A percentile compares a stretch with the other conserved stretches of the same genome.
Evolutionary conservation across 2,888 invertebrate genomes (phyloP).

Genomic region (Meiosimyza platycephala): DNA sequence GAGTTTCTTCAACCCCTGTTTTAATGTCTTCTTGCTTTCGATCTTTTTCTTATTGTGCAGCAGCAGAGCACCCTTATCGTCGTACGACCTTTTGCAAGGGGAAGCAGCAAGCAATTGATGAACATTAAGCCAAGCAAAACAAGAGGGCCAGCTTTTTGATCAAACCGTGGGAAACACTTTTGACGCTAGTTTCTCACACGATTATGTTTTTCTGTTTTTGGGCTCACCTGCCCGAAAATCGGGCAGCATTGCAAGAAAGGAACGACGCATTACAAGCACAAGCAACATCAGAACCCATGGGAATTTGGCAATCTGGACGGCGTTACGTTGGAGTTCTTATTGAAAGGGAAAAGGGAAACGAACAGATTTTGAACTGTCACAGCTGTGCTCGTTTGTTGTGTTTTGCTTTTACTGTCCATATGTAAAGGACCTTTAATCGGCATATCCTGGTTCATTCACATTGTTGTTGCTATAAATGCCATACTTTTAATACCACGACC

Average conservation of each 20-base stretch:
- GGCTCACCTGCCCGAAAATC: constrained; percentile 62
- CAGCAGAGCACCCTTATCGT: constrained; percentile 30
- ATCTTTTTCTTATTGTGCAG: constrained; percentile 34
- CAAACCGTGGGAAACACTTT: constrained; percentile 66
- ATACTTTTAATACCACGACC: not conserved
- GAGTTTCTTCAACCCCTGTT: constrained; percentile 24
- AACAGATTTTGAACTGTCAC: constrained; percentile 38
- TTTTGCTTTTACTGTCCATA: constrained; percentile 21
- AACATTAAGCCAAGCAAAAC: constrained; percentile 47
- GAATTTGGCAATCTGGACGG: constrained; percentile 53
- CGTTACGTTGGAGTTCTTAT: constrained; percentile 14
- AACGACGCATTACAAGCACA: constrained; percentile 40
- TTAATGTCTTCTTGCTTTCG: constrained; percentile 12
- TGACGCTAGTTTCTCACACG: constrained; percentile 66
- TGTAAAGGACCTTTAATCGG: constrained; percentile 37
- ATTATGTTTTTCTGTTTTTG: constrained; percentile 41
- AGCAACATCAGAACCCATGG: constrained; percentile 49
- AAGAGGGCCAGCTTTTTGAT: constrained; percentile 54
- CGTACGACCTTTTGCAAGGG: constrained; percentile 5
- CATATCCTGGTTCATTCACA: constrained; percentile 34
- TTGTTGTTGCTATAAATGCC: not conserved
- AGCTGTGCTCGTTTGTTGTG: constrained; percentile 45
- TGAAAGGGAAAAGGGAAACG: too few relatives aligned
- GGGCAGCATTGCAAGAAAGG: constrained; percentile 29
- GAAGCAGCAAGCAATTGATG: constrained; percentile 46